Evolutionary conservation across 2,797 vertebrate species (phyloP).

Genomic region (Hyperoplus lanceolatus): DNA sequence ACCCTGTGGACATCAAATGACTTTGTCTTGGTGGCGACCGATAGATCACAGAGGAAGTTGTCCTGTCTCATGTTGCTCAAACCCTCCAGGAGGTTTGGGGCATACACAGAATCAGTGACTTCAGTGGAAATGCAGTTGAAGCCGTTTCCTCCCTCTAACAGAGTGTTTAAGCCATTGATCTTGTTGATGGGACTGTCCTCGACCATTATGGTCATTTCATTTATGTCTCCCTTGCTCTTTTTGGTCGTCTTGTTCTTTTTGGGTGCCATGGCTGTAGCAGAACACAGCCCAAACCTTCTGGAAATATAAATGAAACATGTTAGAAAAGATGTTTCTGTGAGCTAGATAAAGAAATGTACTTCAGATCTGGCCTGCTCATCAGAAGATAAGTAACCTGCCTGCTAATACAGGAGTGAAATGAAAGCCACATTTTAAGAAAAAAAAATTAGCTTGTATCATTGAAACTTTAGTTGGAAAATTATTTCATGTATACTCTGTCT

Average conservation of each 20-base stretch:
- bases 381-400: background rate
- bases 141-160: conserved; percentile 95
- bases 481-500: background rate
- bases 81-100: conserved; percentile 95
- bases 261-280: conserved; percentile 95
- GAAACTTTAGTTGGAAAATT: background rate
- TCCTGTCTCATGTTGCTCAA: conserved; percentile 96
- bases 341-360: background rate
- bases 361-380: background rate
- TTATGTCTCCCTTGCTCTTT: conserved; percentile 95
- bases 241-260: conserved; percentile 96
- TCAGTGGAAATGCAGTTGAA: conserved; percentile 98
- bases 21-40: conserved; percentile 95
- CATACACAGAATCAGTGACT: conserved; percentile 91
- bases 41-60: conserved; percentile 96
- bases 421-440: background rate
- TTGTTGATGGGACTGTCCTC: conserved; percentile 95
- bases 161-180: conserved; percentile 93
- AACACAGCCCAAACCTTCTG: conserved; percentile 89
- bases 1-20: conserved; percentile 97
- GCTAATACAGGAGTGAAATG: background rate
- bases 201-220: conserved; percentile 94
- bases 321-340: background rate
- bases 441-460: background rate
- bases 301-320: conserved; percentile 53